Base-by-base conservation (phyloP, 2,888 invertebrate genomes). In the Troglohyphantes excavatus region DNA sequence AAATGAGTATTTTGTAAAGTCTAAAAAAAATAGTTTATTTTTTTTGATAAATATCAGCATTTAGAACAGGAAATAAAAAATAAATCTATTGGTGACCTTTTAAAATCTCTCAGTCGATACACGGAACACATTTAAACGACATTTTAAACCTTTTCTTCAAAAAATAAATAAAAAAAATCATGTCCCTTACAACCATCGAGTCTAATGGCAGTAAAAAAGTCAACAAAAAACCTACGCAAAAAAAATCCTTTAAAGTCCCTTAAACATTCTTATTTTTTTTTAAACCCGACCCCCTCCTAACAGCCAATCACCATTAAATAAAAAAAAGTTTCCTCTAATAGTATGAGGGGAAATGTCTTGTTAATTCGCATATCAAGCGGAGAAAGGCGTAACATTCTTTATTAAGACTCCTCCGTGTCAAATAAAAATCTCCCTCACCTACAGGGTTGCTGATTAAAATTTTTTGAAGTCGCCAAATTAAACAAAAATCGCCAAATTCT, bases 351-450 rank as follows among this genome's bases (percentile, higher is more conserved):
- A 27, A 43, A 53, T 26, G 53, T 59, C 53, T 23, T 65, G 73
- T 46, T 84, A 84, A 84, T 84, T 73, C 67, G 19, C 65, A 2
- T 67, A n/a, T 73, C 53, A 70, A 61, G 17, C 33, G 27, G 33
- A 61, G 68, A 33, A 53, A 19, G 29, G 29, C 59, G 17, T n/a
- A 53, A n/a, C 68, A 61, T 43, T 61, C 43, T 63, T 72, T 79
- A 86, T 79, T 79, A 86, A 79, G 79, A 72, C 79, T 27, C 53
- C 11, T 11, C 78, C 29, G 76, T 70, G 79, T 72, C 86, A 79
- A 86, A 72, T 86, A 86, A 86, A 86, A 86, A 85, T 78, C 78
- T 43, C 63, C 86, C 43, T 78, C 29, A 59, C 5, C 5, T n/a
- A 53, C 17, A 53, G 39, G 39, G 39, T 63, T 43, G 61, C 61